Conservation (phyloP, 2,888 invertebrate species). For the Eustalomyia histrio region DNA sequence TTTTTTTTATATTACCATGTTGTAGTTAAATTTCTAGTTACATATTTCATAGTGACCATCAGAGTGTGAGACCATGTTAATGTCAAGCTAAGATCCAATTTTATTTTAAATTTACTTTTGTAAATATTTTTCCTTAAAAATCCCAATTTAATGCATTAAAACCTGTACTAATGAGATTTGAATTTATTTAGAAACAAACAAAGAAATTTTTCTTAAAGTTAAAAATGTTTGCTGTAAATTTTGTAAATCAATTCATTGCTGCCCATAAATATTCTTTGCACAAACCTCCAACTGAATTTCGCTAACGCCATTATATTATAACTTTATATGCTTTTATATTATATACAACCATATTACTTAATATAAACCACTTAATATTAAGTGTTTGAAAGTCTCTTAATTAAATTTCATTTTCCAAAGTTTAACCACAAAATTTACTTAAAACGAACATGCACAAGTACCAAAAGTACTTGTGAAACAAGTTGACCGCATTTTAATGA, state of each 20-base stretch:
- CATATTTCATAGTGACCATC: constrained; percentile 18
- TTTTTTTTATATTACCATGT: constrained; percentile 11
- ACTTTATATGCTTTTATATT: background rate
- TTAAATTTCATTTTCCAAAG: constrained; percentile 63
- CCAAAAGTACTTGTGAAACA: constrained; percentile 49
- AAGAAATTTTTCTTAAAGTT: too few relatives aligned
- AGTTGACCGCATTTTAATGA: constrained; percentile 61
- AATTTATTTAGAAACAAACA: too few relatives aligned
- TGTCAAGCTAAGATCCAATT: constrained; percentile 31
- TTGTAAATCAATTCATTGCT: too few relatives aligned
- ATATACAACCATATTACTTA: constrained; percentile 1
- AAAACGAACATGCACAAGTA: constrained; percentile 57
- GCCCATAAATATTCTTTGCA: background rate
- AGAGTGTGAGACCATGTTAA: background rate
- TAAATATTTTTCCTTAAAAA: background rate
- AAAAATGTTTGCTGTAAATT: too few relatives aligned
- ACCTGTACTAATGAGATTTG: background rate
- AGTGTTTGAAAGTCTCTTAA: constrained; percentile 62
- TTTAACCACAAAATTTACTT: constrained; percentile 64
- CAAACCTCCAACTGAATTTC: background rate
- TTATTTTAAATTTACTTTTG: background rate
- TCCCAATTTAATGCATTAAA: background rate
- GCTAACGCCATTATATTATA: background rate
- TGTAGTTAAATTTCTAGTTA: constrained; percentile 1
- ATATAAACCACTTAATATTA: constrained; percentile 54